phyloP scores from a whole-genome alignment of 2,888 invertebrate genomes.

The Oscheius sp. region DNA sequence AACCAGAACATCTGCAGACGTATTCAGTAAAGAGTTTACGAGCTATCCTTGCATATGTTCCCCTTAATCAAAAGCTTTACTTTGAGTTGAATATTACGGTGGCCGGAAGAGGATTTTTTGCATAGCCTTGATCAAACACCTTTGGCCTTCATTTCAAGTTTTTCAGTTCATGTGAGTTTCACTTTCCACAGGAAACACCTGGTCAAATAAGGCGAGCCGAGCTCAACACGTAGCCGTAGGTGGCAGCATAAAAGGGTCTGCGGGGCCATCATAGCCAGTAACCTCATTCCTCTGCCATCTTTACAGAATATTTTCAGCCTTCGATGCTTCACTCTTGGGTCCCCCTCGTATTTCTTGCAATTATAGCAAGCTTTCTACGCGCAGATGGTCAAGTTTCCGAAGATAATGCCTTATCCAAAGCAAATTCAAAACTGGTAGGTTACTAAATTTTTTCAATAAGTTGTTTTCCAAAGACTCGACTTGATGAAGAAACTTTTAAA shows the following conservation, averaged over 20 bases:
- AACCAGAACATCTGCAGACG: too few species aligned
- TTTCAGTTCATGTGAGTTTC: too few species aligned
- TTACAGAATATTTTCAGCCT: not conserved
- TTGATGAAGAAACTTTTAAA: constrained; percentile 5
- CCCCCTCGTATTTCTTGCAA: not conserved
- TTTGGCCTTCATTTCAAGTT: too few species aligned
- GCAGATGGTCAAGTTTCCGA: not conserved
- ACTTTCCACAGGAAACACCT: not conserved
- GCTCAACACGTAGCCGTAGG: constrained; percentile 17
- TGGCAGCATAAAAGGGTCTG: not conserved
- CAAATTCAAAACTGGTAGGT: not conserved
- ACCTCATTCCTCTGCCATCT: not conserved
- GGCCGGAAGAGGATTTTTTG: too few species aligned
- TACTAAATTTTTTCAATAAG: too few species aligned
- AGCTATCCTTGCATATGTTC: too few species aligned
- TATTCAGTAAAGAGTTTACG: too few species aligned
- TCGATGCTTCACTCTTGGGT: not conserved
- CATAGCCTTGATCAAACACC: too few species aligned
- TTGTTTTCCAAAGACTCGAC: too few species aligned
- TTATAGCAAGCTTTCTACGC: not conserved
- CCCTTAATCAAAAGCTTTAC: too few species aligned
- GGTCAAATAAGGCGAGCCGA: constrained; percentile 3
- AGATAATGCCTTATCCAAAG: not conserved
- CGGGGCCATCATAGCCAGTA: not conserved
- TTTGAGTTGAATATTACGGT: too few species aligned